Evolutionary conservation across 2,113 vertebrate species (phyloP).

Genomic region (Apodemus sylvaticus): DNA sequence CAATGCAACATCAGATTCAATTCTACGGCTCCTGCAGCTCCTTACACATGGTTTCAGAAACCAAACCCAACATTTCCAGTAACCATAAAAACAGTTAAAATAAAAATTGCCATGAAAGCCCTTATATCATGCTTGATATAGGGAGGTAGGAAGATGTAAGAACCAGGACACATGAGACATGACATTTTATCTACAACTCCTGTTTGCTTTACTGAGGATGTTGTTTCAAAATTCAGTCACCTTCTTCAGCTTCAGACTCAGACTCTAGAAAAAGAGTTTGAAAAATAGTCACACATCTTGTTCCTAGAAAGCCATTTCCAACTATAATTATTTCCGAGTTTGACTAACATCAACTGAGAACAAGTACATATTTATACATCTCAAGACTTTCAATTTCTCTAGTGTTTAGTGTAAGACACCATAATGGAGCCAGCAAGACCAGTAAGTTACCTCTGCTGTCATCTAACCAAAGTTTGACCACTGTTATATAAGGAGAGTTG

Average conservation of each 20-base stretch:
- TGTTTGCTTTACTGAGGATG: constrained; percentile 90
- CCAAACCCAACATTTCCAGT: constrained; percentile 83
- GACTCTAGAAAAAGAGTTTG: constrained; percentile 89
- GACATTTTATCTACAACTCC: constrained; percentile 91
- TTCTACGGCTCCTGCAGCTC: constrained; percentile 89
- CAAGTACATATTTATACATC: neutral
- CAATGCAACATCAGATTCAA: constrained; percentile 86
- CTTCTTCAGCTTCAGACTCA: constrained; percentile 97
- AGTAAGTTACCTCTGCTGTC: neutral
- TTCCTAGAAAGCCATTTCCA: neutral
- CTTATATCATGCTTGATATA: constrained; percentile 91
- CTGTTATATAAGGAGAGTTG: neutral
- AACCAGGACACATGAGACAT: constrained; percentile 87
- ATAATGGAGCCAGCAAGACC: neutral
- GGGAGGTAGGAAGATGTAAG: constrained; percentile 90
- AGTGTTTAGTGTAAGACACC: neutral
- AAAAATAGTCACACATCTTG: constrained; percentile 75
- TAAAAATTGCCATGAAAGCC: constrained; percentile 89
- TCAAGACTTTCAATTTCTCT: neutral
- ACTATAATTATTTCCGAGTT: neutral
- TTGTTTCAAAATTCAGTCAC: constrained; percentile 89
- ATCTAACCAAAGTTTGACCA: too few species aligned
- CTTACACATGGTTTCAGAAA: constrained; percentile 87
- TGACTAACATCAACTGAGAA: neutral
- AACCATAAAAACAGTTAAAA: constrained; percentile 87